A percentile compares a stretch with the other conserved stretches of the same genome.
phyloP scores from a whole-genome alignment of 2,888 invertebrate species.

The Pseudeuparius sepicola region DNA sequence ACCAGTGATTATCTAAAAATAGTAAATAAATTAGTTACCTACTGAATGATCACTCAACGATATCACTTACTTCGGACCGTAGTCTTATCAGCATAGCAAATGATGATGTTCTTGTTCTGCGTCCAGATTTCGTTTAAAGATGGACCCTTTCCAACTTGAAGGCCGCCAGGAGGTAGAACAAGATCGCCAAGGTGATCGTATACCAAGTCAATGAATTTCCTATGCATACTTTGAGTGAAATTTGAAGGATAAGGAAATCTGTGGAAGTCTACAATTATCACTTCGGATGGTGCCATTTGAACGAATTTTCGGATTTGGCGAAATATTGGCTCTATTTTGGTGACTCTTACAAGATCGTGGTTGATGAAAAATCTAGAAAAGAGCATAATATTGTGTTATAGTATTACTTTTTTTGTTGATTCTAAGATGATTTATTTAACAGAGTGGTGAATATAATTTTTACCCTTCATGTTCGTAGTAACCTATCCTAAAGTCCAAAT shows the following conservation, averaged over 20 bases:
- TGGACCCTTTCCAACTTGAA: constrained; percentile 41
- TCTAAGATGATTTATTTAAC: too few species aligned
- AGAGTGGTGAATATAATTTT: too few species aligned
- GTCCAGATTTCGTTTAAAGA: constrained; percentile 50
- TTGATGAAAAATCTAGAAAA: constrained; percentile 57
- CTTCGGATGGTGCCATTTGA: constrained; percentile 54
- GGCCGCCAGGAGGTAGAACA: constrained; percentile 41
- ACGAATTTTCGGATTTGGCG: constrained; percentile 60
- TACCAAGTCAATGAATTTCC: constrained; percentile 42
- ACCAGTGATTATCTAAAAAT: constrained; percentile 34
- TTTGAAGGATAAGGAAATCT: constrained; percentile 53
- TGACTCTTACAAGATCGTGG: constrained; percentile 60
- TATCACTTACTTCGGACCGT: constrained; percentile 39
- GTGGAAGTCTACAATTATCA: constrained; percentile 73
- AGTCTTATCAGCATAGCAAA: constrained; percentile 47
- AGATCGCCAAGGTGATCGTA: constrained; percentile 44
- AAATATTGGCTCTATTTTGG: constrained; percentile 55
- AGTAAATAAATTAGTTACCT: not conserved
- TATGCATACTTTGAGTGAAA: constrained; percentile 37
- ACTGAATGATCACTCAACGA: not conserved
- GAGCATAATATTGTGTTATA: too few species aligned
- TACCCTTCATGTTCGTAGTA: constrained; percentile 43
- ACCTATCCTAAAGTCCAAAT: constrained; percentile 71
- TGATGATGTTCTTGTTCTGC: constrained; percentile 45
- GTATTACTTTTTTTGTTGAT: too few species aligned